A percentile compares a stretch with the other conserved stretches of the same genome.
These are phyloP conservation scores for Heteropelma amictum DNA, from an alignment of 2,888 invertebrate species.

Conservation along the genomic window DNA sequence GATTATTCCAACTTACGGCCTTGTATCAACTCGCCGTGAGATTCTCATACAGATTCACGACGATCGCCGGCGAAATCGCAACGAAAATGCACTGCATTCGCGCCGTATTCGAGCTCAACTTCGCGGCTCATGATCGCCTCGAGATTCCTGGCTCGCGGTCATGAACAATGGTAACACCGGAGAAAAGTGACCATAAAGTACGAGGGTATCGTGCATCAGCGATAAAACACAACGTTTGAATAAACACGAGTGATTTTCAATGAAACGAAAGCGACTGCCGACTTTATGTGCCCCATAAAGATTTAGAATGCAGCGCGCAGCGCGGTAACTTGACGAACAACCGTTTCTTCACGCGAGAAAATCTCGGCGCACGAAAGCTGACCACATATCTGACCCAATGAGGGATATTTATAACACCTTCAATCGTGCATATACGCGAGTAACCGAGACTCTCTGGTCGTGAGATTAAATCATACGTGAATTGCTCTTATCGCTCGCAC, in stretches of 20 bases:
- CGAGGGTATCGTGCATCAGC: constrained; percentile 4
- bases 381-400: constrained; percentile 41
- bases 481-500: constrained; percentile 43
- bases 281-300: constrained; percentile 17
- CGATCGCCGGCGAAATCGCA: constrained; percentile 37
- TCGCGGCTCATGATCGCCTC: constrained; percentile 23
- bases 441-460: constrained; percentile 40
- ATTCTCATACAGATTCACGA: neutral
- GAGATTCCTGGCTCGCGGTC: constrained; percentile 22
- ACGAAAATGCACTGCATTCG: constrained; percentile 16
- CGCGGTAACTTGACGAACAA: constrained; percentile 40
- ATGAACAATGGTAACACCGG: constrained; percentile 28
- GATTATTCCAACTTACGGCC: too few species aligned
- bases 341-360: constrained; percentile 1
- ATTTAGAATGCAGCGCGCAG: constrained; percentile 21
- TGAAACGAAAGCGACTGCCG: constrained; percentile 21
- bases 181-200: neutral
- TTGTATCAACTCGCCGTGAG: neutral
- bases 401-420: neutral
- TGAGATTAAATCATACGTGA: constrained; percentile 48
- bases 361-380: neutral
- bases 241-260: constrained; percentile 16
- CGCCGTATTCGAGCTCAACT: constrained; percentile 3
- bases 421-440: constrained; percentile 4
- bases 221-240: constrained; percentile 35